Evolutionary conservation across 2,797 vertebrate species (phyloP).

Genomic region (Zenarchopterus dispar): DNA sequence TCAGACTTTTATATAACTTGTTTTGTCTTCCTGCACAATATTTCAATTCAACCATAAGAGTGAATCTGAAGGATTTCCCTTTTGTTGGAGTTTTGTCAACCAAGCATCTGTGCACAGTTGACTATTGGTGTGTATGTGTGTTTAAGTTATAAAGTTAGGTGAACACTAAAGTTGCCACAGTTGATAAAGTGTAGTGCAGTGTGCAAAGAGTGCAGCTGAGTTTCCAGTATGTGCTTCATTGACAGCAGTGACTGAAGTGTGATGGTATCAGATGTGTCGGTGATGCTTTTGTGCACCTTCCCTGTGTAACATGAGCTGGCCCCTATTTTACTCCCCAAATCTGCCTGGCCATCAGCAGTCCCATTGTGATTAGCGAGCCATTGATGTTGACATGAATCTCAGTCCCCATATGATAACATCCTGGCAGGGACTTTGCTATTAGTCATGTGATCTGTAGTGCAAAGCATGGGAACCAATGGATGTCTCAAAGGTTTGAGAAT

Average conservation of each 20-base stretch:
- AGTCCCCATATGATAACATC: slow-evolving; percentile 13
- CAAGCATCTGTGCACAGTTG: slow-evolving; percentile 2
- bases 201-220: slow-evolving; percentile 25
- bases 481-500: slow-evolving; percentile 17
- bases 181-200: slow-evolving; percentile 34
- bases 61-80: background rate
- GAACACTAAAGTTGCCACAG: slow-evolving; percentile 34
- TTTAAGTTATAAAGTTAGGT: slow-evolving; percentile 39
- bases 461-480: slow-evolving; percentile 28
- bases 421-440: slow-evolving; percentile 21
- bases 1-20: slow-evolving; percentile 51
- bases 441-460: slow-evolving; percentile 55
- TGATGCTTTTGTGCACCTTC: slow-evolving; percentile 36
- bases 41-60: slow-evolving; percentile 5
- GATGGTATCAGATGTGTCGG: slow-evolving; percentile 49
- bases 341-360: slow-evolving; percentile 37
- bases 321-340: slow-evolving; percentile 43
- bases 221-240: slow-evolving; percentile 59
- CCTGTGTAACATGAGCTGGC: slow-evolving; percentile 51
- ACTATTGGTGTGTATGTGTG: background rate
- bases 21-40: no score
- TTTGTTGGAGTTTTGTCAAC: background rate
- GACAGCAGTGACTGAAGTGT: slow-evolving; percentile 58
- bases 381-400: slow-evolving; percentile 72
- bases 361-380: slow-evolving; percentile 63